phyloP scores from a whole-genome alignment of 2,888 invertebrate genomes.

The Teleiodes luculella region DNA sequence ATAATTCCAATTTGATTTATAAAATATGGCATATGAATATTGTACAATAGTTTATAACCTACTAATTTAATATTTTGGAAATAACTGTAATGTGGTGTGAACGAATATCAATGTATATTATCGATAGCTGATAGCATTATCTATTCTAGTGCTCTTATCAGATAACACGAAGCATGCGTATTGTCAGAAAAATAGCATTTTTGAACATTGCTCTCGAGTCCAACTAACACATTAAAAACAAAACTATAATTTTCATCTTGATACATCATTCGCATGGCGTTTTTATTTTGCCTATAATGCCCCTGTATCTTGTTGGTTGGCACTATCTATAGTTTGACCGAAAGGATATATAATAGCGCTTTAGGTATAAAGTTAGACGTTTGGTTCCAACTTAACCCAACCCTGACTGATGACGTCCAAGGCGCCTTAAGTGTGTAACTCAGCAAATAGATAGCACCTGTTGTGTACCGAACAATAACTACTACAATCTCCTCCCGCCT shows the following conservation, averaged over 20 bases:
- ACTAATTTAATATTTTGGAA: background rate
- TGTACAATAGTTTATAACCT: conserved; percentile 31
- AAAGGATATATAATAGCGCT: too few species aligned
- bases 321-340: background rate
- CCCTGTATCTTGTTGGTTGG: conserved; percentile 17
- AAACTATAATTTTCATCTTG: conserved; percentile 16
- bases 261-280: conserved; percentile 12
- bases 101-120: conserved; percentile 34
- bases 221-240: background rate
- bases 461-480: too few species aligned
- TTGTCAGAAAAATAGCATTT: conserved; percentile 34
- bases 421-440: too few species aligned
- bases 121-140: conserved; percentile 58
- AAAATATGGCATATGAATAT: conserved; percentile 49
- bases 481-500: too few species aligned
- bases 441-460: too few species aligned
- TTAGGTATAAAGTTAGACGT: too few species aligned
- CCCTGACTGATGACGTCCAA: too few species aligned
- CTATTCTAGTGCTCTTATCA: conserved; percentile 28
- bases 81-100: background rate
- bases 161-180: conserved; percentile 50
- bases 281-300: conserved; percentile 24
- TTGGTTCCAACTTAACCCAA: too few species aligned
- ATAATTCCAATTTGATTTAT: conserved; percentile 21
- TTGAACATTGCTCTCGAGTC: background rate